Percentiles rank a stretch among this genome's conserved stretches.
These are phyloP conservation scores for Tachysurus vachellii DNA, from an alignment of 2,113 vertebrate genomes.

Conservation along the genomic window DNA sequence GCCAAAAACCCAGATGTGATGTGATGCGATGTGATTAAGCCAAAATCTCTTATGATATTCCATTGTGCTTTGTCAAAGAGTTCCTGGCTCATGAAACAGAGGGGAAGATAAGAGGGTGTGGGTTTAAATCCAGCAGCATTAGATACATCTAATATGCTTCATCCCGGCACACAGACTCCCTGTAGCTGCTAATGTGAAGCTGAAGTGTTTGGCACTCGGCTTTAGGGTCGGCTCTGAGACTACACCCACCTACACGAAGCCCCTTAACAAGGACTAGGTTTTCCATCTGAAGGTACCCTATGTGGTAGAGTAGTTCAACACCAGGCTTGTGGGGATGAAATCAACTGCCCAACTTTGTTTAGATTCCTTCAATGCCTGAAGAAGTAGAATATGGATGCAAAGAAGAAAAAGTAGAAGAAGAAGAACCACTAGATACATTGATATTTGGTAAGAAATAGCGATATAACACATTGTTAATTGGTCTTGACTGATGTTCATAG, in stretches of 20 bases:
- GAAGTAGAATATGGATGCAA: neutral
- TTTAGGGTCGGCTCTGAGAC: neutral
- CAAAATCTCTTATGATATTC: neutral
- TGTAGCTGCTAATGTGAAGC: neutral
- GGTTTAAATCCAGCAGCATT: neutral
- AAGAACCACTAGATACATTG: neutral
- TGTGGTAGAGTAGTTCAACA: neutral
- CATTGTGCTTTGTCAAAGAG: neutral
- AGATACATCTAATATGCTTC: neutral
- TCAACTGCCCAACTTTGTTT: neutral
- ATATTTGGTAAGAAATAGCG: neutral
- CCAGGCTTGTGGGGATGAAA: neutral
- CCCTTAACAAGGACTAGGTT: neutral
- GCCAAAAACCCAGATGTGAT: constrained; percentile 3
- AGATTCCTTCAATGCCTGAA: neutral
- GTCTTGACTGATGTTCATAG: too few relatives aligned
- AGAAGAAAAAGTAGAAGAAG: neutral
- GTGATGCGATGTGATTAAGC: constrained; percentile 17
- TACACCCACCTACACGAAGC: neutral
- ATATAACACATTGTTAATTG: neutral
- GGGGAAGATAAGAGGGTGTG: too few relatives aligned
- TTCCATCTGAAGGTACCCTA: neutral
- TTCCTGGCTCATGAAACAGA: neutral
- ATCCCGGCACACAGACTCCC: neutral
- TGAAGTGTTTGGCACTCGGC: neutral